Base-by-base conservation (phyloP, 2,113 vertebrate species). In the Poicephalus meyeri region DNA sequence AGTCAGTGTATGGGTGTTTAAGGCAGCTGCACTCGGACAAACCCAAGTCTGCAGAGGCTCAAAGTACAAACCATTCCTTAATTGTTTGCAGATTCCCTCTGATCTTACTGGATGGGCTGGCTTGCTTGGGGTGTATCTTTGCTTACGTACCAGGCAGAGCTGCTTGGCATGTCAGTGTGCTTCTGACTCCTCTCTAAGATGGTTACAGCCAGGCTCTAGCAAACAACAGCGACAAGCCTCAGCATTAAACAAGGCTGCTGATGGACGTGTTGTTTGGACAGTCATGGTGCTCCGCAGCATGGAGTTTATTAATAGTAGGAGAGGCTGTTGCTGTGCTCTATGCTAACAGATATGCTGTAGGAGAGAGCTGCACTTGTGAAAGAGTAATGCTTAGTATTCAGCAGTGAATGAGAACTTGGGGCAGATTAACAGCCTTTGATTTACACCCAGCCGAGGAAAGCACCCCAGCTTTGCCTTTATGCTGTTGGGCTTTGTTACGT, bases 11-110 rank as follows among this genome's bases (percentile, higher is more conserved):
- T 29, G 92, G 60, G 66, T 65, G 82, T 88, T 77, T 8, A 82
- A 88, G 69, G 83, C 92, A 83, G 76, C 91, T 80, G 86, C 5
- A 0, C 74, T 91, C 56, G 90, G 79, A 68, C 0, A 0, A 76
- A 33, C 3, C 0, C 64, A 73, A 65, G 37, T 47, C 88, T 80
- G 77, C 37, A 20, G 79, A 74, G 81, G 46, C 74, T 96, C 66
- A 16, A 82, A 94, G 88, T 76, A 88, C 77, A 91, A 92, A 93
- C 73, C 94, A 46, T 74, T 92, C 95, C 89, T 79, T 97, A 91
- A 95, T 95, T 95, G 96, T 95, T 91, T 92, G 93, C 91, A 93
- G 91, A 89, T 95, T 92, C 93, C 65, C 73, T 74, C 86, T 91
- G 93, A 89, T 89, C 72, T 90, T 13, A 4, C 80, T 80, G 47